Conservation (phyloP, 2,888 invertebrate genomes). For the Sinohyriopsis cumingii region DNA sequence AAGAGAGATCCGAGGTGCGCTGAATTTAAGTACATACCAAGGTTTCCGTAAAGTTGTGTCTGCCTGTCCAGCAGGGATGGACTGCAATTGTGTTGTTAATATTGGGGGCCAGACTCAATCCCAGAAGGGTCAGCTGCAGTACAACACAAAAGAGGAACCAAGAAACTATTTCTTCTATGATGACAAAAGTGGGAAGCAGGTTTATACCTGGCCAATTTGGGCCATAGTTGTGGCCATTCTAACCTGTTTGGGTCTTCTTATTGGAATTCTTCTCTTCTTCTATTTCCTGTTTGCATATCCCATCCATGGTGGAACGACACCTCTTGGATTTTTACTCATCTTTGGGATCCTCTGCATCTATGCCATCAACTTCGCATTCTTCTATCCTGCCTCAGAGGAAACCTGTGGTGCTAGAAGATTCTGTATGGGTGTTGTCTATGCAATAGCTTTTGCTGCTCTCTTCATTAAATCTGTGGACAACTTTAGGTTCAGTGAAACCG, state of each 20-base stretch:
- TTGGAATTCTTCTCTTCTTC: slow-evolving; percentile 68
- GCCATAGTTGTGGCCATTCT: slow-evolving; percentile 61
- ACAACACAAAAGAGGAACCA: slow-evolving; percentile 41
- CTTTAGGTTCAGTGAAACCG: slow-evolving; percentile 65
- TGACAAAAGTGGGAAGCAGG: slow-evolving; percentile 33
- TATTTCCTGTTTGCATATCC: slow-evolving; percentile 70
- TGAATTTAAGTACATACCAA: not conserved
- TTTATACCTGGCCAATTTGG: slow-evolving; percentile 66
- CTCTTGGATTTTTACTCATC: slow-evolving; percentile 72
- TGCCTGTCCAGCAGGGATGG: slow-evolving; percentile 45
- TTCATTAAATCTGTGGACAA: slow-evolving; percentile 72
- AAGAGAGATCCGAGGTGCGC: not conserved
- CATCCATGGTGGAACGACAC: slow-evolving; percentile 67
- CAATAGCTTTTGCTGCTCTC: slow-evolving; percentile 71
- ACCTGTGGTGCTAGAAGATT: slow-evolving; percentile 72
- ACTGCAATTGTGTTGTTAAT: slow-evolving; percentile 51
- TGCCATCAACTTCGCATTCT: slow-evolving; percentile 72
- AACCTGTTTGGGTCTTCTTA: slow-evolving; percentile 68
- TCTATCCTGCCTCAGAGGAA: slow-evolving; percentile 68
- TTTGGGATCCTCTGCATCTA: slow-evolving; percentile 72
- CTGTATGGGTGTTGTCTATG: slow-evolving; percentile 72
- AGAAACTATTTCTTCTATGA: slow-evolving; percentile 59
- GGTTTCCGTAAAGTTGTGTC: slow-evolving; percentile 16
- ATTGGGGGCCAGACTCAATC: slow-evolving; percentile 20
- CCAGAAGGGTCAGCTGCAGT: slow-evolving; percentile 14